A percentile compares a stretch with the other conserved stretches of the same genome.
These are phyloP conservation scores for Aplysina aerophoba DNA, from an alignment of 37 sponge, comb jelly and placozoan genomes.

Conservation along the genomic window DNA sequence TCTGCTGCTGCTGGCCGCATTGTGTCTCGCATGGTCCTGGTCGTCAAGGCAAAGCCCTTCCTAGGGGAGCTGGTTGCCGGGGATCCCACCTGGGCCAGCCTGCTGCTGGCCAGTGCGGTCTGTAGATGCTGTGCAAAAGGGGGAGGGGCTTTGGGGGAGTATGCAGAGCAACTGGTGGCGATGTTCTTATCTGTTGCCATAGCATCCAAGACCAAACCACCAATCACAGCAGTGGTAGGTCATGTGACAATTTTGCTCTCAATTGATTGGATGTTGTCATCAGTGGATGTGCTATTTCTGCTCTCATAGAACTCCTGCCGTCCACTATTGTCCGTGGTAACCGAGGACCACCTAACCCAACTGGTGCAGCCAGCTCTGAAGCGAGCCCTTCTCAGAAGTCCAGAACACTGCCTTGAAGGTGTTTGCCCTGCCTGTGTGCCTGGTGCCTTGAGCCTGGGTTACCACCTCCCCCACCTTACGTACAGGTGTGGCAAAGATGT, in stretches of 20 bases:
- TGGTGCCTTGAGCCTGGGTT: too few species aligned
- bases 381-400: constrained; percentile 11
- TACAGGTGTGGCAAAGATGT: constrained; percentile 19
- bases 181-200: constrained; percentile 19
- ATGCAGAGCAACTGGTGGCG: constrained; percentile 14
- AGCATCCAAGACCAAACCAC: neutral
- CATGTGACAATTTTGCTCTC: neutral
- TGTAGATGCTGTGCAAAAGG: neutral
- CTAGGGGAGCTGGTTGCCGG: neutral
- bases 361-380: constrained; percentile 16
- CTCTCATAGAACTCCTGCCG: neutral
- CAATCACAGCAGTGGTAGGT: neutral
- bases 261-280: neutral
- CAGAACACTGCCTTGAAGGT: neutral
- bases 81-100: neutral
- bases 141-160: neutral
- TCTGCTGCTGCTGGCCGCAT: neutral
- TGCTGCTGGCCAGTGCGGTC: neutral
- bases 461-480: neutral
- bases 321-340: neutral
- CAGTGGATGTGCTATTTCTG: neutral
- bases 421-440: too few species aligned
- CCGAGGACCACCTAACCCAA: neutral
- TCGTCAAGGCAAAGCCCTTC: neutral
- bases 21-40: neutral